Conservation (phyloP, 2,888 invertebrate genomes). For the Elysia crispata region DNA sequence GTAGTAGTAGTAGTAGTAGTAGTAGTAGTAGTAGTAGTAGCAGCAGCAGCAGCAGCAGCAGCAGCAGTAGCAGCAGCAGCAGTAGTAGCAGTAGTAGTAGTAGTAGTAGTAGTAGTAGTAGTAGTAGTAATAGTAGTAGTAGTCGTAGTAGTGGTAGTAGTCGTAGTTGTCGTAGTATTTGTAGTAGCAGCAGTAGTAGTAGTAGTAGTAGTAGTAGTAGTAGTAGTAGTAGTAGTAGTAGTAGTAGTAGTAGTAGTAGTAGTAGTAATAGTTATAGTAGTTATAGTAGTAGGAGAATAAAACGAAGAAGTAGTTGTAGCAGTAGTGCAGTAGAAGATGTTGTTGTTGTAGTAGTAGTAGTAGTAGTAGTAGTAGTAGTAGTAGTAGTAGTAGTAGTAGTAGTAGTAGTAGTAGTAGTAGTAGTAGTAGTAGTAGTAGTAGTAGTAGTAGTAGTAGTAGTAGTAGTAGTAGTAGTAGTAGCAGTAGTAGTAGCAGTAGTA, state of each 20-base stretch:
- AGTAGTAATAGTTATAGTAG: conserved; percentile 10
- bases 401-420: conserved; percentile 23
- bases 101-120: conserved; percentile 26
- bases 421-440: not conserved
- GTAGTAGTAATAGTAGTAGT: conserved; percentile 33
- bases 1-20: not conserved
- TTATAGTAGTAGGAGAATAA: conserved; percentile 6
- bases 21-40: not conserved
- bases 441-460: not conserved
- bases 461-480: conserved; percentile 9
- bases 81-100: conserved; percentile 17
- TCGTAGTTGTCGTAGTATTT: no score
- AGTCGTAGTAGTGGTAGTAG: no score
- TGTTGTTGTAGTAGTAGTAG: conserved; percentile 25
- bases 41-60: not conserved
- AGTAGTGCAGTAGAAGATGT: not conserved
- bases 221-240: conserved; percentile 26
- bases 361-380: conserved; percentile 26
- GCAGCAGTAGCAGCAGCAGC: no score
- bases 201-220: conserved; percentile 34
- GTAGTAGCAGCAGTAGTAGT: conserved; percentile 24
- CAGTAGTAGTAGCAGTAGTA: no score
- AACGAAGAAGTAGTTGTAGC: conserved; percentile 3
- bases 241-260: conserved; percentile 23
- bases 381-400: not conserved